A percentile compares a stretch with the other conserved stretches of the same genome.
phyloP scores from a whole-genome alignment of 1,140 invertebrate genomes.

The Acromyrmex echinatior region DNA sequence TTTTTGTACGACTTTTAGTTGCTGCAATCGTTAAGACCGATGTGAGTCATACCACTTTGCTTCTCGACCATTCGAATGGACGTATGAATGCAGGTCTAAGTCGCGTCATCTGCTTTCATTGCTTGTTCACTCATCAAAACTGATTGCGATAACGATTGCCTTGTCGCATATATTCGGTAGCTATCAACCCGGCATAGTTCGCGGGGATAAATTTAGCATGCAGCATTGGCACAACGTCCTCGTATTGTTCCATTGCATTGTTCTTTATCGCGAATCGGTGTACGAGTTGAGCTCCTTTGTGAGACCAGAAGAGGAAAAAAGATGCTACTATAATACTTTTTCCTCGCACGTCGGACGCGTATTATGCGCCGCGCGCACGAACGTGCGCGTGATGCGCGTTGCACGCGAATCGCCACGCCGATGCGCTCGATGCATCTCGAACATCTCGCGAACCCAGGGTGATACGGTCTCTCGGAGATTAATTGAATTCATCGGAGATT shows the following conservation, averaged over 20 bases:
- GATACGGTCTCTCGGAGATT: constrained; percentile 32
- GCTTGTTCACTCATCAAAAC: constrained; percentile 52
- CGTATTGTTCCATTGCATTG: constrained; percentile 6
- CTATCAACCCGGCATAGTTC: background rate
- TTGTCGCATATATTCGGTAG: constrained; percentile 12
- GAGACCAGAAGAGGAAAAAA: background rate
- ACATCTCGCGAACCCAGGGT: constrained; percentile 13
- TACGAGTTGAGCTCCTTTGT: background rate
- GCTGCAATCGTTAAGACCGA: background rate
- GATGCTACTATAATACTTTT: background rate
- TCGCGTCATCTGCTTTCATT: constrained; percentile 46
- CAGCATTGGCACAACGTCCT: background rate
- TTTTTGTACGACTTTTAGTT: constrained; percentile 23
- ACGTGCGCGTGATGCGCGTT: background rate
- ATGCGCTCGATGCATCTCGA: constrained; percentile 3
- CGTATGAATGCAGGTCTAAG: constrained; percentile 32
- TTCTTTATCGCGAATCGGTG: constrained; percentile 8
- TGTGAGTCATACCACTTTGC: constrained; percentile 40
- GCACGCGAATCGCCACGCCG: background rate
- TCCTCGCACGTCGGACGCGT: constrained; percentile 22
- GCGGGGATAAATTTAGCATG: constrained; percentile 20
- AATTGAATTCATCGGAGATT: constrained; percentile 42
- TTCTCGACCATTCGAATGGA: constrained; percentile 32
- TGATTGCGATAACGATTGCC: constrained; percentile 46
- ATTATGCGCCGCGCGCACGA: constrained; percentile 23